These are phyloP conservation scores for Lates japonicus DNA, from an alignment of 2,797 vertebrate species.

Conservation along the genomic window DNA sequence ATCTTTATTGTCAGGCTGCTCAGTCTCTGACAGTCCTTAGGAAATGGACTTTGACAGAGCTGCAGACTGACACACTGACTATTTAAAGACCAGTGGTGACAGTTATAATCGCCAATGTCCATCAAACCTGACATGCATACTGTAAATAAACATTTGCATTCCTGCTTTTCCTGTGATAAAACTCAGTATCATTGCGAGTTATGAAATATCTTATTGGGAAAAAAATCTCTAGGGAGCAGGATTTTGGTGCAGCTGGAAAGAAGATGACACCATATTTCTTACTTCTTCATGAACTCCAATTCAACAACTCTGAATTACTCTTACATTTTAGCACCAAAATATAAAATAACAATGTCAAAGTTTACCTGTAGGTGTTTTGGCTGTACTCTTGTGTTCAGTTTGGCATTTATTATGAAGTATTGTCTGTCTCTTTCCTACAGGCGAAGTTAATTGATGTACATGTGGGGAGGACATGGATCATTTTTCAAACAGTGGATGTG, in stretches of 20 bases:
- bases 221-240: not conserved
- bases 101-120: conserved; percentile 10
- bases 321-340: not conserved
- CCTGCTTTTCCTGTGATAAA: not conserved
- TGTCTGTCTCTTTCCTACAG: conserved; percentile 18
- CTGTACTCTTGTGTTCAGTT: conserved; percentile 7
- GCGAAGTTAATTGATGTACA: conserved; percentile 56
- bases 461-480: conserved; percentile 15
- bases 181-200: not conserved
- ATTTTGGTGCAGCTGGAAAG: not conserved
- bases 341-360: not conserved
- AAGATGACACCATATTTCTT: not conserved
- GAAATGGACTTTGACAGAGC: conserved; percentile 15
- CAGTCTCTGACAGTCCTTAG: conserved; percentile 13
- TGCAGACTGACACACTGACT: conserved; percentile 37
- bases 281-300: too few relatives aligned
- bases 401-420: conserved; percentile 34
- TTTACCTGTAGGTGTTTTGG: not conserved
- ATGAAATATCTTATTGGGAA: not conserved
- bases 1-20: conserved; percentile 40
- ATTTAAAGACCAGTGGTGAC: conserved; percentile 16
- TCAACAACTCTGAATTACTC: too few relatives aligned
- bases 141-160: not conserved
- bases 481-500: conserved; percentile 49
- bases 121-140: not conserved